These are phyloP conservation scores for Echeneis naucrates DNA, from an alignment of 2,797 vertebrate species.

Conservation along the genomic window DNA sequence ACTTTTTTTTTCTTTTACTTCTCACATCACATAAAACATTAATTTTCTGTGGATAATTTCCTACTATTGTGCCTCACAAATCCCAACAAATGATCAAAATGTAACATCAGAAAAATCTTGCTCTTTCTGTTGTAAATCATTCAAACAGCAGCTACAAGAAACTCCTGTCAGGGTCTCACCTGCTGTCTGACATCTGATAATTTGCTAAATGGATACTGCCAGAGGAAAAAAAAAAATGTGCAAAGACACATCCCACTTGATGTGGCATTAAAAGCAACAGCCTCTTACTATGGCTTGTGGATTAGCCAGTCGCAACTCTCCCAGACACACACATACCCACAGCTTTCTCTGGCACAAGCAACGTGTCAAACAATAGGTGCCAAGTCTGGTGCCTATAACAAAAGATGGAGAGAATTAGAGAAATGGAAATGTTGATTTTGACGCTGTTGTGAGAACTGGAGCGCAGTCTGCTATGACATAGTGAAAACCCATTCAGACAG, in stretches of 20 bases:
- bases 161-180: constrained; percentile 5
- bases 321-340: constrained; percentile 14
- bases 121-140: constrained; percentile 7
- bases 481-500: constrained; percentile 66
- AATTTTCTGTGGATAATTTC: constrained; percentile 7
- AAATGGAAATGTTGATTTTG: constrained; percentile 75
- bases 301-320: constrained; percentile 53
- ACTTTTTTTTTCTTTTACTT: constrained; percentile 37
- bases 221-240: constrained; percentile 45
- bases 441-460: constrained; percentile 60
- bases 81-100: constrained; percentile 19
- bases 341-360: constrained; percentile 52
- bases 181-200: constrained; percentile 29
- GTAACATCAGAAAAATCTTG: constrained; percentile 20
- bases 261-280: constrained; percentile 53
- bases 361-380: constrained; percentile 67
- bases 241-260: constrained; percentile 51
- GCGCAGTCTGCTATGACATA: constrained; percentile 44
- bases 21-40: constrained; percentile 27
- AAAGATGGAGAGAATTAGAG: constrained; percentile 68
- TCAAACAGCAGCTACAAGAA: constrained; percentile 14
- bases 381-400: constrained; percentile 68
- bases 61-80: constrained; percentile 21
- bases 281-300: constrained; percentile 55
- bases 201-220: constrained; percentile 36